Conservation (phyloP, 1,140 invertebrate genomes). For the Tenebrio molitor region DNA sequence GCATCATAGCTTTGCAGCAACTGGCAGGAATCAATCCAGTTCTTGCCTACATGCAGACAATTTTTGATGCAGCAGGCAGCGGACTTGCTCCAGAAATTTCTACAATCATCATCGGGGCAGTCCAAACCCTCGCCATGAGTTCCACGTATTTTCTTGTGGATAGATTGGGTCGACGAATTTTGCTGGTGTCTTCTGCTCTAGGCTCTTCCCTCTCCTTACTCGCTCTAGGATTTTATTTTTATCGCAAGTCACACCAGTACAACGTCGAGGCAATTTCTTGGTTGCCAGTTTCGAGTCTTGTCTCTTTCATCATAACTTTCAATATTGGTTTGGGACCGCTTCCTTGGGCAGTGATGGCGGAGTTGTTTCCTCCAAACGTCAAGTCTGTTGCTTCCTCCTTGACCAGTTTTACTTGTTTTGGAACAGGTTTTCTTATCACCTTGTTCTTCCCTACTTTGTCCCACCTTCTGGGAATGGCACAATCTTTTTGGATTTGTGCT, state of each 20-base stretch:
- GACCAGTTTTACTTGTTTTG: conserved; percentile 82
- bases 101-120: conserved; percentile 83
- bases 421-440: conserved; percentile 82
- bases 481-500: conserved; percentile 85
- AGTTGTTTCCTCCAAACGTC: conserved; percentile 83
- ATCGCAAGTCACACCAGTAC: conserved; percentile 51
- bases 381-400: conserved; percentile 81
- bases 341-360: conserved; percentile 86
- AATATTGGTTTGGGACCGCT: conserved; percentile 81
- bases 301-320: conserved; percentile 57
- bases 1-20: conserved; percentile 80
- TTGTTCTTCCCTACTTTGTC: conserved; percentile 77
- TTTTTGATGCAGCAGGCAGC: conserved; percentile 75
- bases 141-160: conserved; percentile 81
- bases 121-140: conserved; percentile 76
- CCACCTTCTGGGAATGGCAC: conserved; percentile 73
- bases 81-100: conserved; percentile 71
- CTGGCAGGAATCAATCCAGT: conserved; percentile 86
- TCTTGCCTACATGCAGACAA: conserved; percentile 83
- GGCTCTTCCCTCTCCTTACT: conserved; percentile 68
- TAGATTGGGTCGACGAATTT: conserved; percentile 76
- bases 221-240: conserved; percentile 59
- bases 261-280: conserved; percentile 57
- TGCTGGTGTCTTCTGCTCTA: conserved; percentile 79
- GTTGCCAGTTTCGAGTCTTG: conserved; percentile 60